Conservation (phyloP, 2,113 vertebrate species). For the Perca flavescens region DNA sequence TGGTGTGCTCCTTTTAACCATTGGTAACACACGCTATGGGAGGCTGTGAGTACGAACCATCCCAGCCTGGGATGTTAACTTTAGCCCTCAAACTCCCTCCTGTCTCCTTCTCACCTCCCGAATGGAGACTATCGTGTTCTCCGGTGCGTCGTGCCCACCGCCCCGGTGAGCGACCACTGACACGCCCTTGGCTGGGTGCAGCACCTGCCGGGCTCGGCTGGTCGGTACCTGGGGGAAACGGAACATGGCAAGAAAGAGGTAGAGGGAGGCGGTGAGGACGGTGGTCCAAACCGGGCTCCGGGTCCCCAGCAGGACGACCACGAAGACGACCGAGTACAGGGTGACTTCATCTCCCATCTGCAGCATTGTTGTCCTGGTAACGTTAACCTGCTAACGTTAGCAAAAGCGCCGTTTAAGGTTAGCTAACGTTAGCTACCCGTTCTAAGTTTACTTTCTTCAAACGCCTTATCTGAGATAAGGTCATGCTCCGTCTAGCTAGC, state of each 20-base stretch:
- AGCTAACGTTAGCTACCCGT: neutral
- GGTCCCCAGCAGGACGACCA: conserved; percentile 81
- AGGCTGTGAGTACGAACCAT: neutral
- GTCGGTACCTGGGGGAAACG: conserved; percentile 86
- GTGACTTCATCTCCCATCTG: conserved; percentile 83
- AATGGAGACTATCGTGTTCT: conserved; percentile 94
- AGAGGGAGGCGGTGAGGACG: conserved; percentile 84
- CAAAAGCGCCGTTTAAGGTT: neutral
- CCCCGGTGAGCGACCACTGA: conserved; percentile 91
- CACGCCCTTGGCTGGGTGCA: conserved; percentile 81
- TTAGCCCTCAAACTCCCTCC: neutral
- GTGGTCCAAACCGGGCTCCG: conserved; percentile 87
- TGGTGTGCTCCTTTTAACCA: neutral
- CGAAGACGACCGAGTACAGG: conserved; percentile 85
- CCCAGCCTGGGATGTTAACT: no score
- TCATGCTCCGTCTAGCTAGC: neutral
- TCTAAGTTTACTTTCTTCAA: neutral
- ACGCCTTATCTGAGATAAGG: neutral
- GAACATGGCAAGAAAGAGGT: conserved; percentile 85
- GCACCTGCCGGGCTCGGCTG: conserved; percentile 84
- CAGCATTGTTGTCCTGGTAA: conserved; percentile 73
- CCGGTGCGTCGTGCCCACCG: conserved; percentile 93
- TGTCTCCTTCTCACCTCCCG: conserved; percentile 83
- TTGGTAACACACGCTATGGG: neutral
- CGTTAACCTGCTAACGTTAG: no score